These are phyloP conservation scores for Nipponia nippon DNA, from an alignment of 2,113 vertebrate genomes.

Conservation along the genomic window DNA sequence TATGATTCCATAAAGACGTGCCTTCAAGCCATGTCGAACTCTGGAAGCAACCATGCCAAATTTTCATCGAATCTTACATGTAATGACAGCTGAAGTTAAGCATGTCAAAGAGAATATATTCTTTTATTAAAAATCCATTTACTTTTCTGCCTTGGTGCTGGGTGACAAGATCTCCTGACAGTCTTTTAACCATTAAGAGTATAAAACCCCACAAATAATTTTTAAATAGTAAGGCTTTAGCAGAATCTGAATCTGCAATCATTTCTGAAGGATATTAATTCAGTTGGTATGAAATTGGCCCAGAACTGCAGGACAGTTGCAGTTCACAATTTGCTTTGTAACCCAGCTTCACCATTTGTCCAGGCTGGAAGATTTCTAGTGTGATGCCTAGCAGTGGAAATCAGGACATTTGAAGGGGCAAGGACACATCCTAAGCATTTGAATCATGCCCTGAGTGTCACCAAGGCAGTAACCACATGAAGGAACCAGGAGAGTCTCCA, in stretches of 20 bases:
- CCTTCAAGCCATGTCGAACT: not conserved
- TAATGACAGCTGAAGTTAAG: not conserved
- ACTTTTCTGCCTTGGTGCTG: not conserved
- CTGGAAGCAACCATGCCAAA: not conserved
- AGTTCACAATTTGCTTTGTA: not conserved
- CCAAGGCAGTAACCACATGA: not conserved
- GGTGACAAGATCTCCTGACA: not conserved
- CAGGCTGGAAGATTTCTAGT: not conserved
- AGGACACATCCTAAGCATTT: not conserved
- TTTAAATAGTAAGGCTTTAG: not conserved
- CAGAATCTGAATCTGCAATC: not conserved
- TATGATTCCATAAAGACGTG: not conserved
- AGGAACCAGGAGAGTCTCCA: not conserved
- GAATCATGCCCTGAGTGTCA: not conserved
- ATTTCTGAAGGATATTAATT: not conserved
- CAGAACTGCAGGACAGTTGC: not conserved
- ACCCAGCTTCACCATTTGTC: not conserved
- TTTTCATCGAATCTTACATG: not conserved
- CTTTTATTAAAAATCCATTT: not conserved
- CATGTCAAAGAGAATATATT: not conserved
- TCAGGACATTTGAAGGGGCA: not conserved
- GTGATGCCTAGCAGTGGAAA: not conserved
- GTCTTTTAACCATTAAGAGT: not conserved
- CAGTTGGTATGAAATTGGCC: not conserved
- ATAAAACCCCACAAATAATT: not conserved